These are phyloP conservation scores for Catagonus wagneri DNA, from an alignment of 2,113 vertebrate genomes.

Conservation along the genomic window DNA sequence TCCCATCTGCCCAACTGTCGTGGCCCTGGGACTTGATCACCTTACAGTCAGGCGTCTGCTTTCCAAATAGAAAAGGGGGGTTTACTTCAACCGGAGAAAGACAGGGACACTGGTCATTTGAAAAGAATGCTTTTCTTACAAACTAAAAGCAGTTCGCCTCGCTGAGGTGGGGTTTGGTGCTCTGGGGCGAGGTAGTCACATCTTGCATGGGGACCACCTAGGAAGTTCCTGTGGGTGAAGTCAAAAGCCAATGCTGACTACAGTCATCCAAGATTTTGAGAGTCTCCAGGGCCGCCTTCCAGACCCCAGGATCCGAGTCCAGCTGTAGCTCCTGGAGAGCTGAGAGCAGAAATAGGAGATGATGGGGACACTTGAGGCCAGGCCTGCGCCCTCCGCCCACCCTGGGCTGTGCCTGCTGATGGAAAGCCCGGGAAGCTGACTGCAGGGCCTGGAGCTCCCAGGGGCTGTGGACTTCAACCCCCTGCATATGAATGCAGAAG, in stretches of 20 bases:
- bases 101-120: background rate
- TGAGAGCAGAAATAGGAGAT: background rate
- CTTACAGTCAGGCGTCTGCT: background rate
- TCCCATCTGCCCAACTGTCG: background rate
- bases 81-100: background rate
- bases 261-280: conserved; percentile 69
- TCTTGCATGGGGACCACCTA: background rate
- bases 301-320: conserved; percentile 60
- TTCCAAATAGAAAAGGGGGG: background rate
- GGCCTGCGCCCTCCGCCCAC: fast-evolving
- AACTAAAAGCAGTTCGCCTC: fast-evolving
- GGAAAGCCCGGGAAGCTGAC: fast-evolving
- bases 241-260: background rate
- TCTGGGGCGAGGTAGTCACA: background rate
- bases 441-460: fast-evolving
- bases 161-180: fast-evolving
- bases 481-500: background rate
- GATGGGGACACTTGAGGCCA: fast-evolving
- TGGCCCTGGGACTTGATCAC: fast-evolving
- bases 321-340: conserved; percentile 74
- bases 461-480: fast-evolving
- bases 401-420: fast-evolving
- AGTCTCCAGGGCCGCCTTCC: conserved; percentile 63
- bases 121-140: background rate
- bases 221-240: background rate